Evolutionary conservation across 2,797 vertebrate species (phyloP), one percentile per base, ranked within the genome.

Genomic region (Scomberomorus guttatus): DNA sequence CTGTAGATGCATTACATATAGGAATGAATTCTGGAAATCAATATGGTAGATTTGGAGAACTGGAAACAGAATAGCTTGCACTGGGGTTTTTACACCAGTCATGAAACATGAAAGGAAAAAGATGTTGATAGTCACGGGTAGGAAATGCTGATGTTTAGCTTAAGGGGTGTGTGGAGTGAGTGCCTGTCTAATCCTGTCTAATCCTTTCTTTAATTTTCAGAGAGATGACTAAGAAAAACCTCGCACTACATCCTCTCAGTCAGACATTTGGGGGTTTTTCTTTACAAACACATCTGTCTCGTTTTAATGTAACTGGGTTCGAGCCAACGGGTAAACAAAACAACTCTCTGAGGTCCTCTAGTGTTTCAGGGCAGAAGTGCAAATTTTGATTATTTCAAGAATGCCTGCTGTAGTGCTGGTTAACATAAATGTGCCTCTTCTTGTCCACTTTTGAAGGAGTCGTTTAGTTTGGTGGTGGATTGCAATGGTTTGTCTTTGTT

Each of bases 151-250:
- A 63, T 39, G 77, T 79, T 75, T 72, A 24, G 48, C 25, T 83
- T 2, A 13, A 54, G 25, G 52, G 44, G 5, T 67, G 59, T 42
- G 70, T 59, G 39, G 3, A 48, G n/a, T 52, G 67, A 75, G 50
- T 65, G 24, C 4, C 44, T 34, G 34, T 29, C 29, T 70, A 37
- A n/a, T n/a, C n/a, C 29, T 7, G 12, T 27, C n/a, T 68, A 79
- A 79, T 77, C 44, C 56, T 0, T 20, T 37, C 32, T 75, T 54
- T 71, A 44, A 79, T 64, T 80, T 81, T 64, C 72, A 88, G 82
- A 89, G 70, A 32, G 79, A 86, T 88, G 89, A 90, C 70, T 88
- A 76, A 89, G 75, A 81, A 82, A 83, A 51, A 52, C 61, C 54
- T 77, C 48, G 37, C 1, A 5, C 10, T 64, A 17, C 6, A 14